These are phyloP conservation scores for Vombatus ursinus DNA, from an alignment of 2,113 vertebrate genomes.

Conservation along the genomic window DNA sequence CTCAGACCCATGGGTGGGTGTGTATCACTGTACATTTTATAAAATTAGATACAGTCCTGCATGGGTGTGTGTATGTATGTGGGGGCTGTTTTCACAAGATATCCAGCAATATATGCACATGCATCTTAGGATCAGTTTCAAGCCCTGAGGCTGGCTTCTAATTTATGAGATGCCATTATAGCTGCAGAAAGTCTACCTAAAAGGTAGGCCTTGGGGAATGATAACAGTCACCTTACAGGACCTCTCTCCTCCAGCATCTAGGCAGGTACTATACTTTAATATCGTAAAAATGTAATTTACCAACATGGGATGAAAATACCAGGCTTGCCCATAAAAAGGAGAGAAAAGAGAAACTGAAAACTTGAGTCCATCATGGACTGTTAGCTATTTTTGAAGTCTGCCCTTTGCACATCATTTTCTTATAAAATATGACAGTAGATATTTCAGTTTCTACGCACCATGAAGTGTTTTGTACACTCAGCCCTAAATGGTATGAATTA, in stretches of 20 bases:
- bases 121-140: constrained; percentile 25
- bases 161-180: constrained; percentile 29
- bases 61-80: background rate
- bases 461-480: background rate
- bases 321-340: constrained; percentile 9
- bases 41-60: constrained; percentile 34
- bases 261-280: constrained; percentile 26
- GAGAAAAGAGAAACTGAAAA: constrained; percentile 40
- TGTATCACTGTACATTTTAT: constrained; percentile 45
- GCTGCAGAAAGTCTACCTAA: constrained; percentile 44
- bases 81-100: constrained; percentile 42
- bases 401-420: constrained; percentile 49
- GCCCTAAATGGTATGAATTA: constrained; percentile 47
- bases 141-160: constrained; percentile 61
- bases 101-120: constrained; percentile 42
- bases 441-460: constrained; percentile 8
- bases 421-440: constrained; percentile 57
- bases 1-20: constrained; percentile 9
- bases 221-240: constrained; percentile 29
- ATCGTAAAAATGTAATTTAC: constrained; percentile 53
- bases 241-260: constrained; percentile 24
- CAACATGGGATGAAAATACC: constrained; percentile 41
- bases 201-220: constrained; percentile 7
- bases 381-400: constrained; percentile 24
- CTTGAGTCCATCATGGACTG: background rate